Evolutionary conservation across 2,888 invertebrate species (phyloP).

Genomic region (Trissolcus japonicus): DNA sequence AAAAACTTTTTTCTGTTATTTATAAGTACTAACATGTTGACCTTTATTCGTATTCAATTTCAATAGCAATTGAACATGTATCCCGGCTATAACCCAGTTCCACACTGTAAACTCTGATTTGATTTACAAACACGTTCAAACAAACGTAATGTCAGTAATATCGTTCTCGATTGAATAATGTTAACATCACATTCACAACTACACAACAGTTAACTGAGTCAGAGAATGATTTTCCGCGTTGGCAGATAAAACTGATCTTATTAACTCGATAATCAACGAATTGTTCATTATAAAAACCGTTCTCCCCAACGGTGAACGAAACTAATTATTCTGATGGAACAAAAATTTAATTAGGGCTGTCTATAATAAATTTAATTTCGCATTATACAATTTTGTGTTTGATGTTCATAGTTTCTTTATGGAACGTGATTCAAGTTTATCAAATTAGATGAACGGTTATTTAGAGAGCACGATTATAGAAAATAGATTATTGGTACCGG

Average conservation of each 20-base stretch:
- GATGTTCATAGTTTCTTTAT: too few relatives aligned
- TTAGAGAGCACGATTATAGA: slow-evolving; percentile 13
- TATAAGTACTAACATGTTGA: slow-evolving; percentile 26
- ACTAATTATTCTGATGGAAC: too few relatives aligned
- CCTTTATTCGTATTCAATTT: slow-evolving; percentile 46
- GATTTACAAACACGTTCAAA: slow-evolving; percentile 52
- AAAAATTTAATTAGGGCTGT: background rate
- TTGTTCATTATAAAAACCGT: slow-evolving; percentile 4
- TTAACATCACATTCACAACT: slow-evolving; percentile 44
- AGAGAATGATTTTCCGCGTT: slow-evolving; percentile 35
- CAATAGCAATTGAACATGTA: slow-evolving; percentile 35
- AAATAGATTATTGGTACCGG: slow-evolving; percentile 3
- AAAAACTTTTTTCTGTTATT: slow-evolving; percentile 4
- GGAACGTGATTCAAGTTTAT: background rate
- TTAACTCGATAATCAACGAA: slow-evolving; percentile 12
- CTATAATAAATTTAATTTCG: slow-evolving; percentile 1
- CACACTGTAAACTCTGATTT: slow-evolving; percentile 51
- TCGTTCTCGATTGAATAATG: slow-evolving; percentile 43
- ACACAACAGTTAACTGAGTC: slow-evolving; percentile 29
- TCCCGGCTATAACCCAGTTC: slow-evolving; percentile 45
- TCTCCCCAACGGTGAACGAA: background rate
- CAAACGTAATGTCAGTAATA: slow-evolving; percentile 48
- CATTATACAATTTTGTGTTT: too few relatives aligned
- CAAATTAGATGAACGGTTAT: slow-evolving; percentile 3
- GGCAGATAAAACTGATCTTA: slow-evolving; percentile 35